Percentiles rank a stretch among this genome's conserved stretches.
These are phyloP conservation scores for Hexactinellida sp. DNA, from an alignment of 37 sponge, comb jelly and placozoan genomes.

Conservation along the genomic window DNA sequence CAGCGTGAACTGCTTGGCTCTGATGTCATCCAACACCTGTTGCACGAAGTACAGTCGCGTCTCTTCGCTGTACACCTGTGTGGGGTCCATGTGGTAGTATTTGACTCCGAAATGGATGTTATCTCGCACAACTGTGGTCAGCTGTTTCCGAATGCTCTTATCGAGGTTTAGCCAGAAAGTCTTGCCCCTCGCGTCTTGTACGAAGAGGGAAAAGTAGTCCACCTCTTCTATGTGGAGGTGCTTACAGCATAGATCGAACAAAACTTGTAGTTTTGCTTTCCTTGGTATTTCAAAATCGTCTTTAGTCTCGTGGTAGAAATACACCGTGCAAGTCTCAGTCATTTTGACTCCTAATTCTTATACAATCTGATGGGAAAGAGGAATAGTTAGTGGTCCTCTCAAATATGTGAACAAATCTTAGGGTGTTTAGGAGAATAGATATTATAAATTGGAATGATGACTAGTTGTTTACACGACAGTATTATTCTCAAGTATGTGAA, in stretches of 20 bases:
- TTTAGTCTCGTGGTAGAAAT: neutral
- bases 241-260: neutral
- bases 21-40: neutral
- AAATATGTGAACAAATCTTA: no score
- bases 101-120: slow-evolving; percentile 57
- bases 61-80: neutral
- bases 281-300: neutral
- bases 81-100: slow-evolving; percentile 53
- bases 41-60: slow-evolving; percentile 1
- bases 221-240: neutral
- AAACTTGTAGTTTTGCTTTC: slow-evolving; percentile 1
- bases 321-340: neutral
- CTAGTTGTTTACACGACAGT: no score
- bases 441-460: no score
- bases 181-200: neutral
- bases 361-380: no score
- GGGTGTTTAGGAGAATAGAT: no score
- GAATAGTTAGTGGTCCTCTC: no score
- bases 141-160: slow-evolving; percentile 1
- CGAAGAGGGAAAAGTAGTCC: neutral
- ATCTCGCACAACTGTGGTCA: neutral
- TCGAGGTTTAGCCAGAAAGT: neutral
- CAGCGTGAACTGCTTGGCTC: neutral
- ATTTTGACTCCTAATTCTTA: no score
- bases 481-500: no score